These are phyloP conservation scores for Hydrotaea cyrtoneurina DNA, from an alignment of 2,888 invertebrate genomes.

Conservation along the genomic window DNA sequence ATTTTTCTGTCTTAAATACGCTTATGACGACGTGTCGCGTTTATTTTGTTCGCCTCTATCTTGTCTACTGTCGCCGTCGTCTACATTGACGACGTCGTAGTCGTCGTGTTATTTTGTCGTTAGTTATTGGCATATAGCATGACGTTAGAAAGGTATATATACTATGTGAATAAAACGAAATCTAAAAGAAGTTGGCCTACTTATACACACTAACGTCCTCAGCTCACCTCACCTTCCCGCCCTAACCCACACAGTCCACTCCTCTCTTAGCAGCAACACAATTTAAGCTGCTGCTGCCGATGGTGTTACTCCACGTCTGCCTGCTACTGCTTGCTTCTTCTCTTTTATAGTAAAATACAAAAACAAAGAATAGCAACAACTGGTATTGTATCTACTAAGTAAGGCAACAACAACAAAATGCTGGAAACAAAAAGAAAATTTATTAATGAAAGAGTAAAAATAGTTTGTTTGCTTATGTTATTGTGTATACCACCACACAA, in stretches of 20 bases:
- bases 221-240: neutral
- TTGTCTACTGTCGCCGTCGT: neutral
- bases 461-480: neutral
- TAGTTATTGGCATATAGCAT: slow-evolving; percentile 1
- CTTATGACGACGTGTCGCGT: slow-evolving; percentile 47
- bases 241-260: neutral
- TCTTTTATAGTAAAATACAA: neutral
- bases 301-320: too few relatives aligned
- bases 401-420: too few relatives aligned
- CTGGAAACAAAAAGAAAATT: neutral
- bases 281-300: neutral
- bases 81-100: neutral
- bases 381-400: neutral
- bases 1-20: neutral
- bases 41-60: neutral
- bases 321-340: too few relatives aligned
- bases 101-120: neutral
- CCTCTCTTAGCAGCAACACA: neutral
- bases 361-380: slow-evolving; percentile 24
- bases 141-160: slow-evolving; percentile 54
- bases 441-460: neutral
- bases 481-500: neutral
- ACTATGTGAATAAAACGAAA: slow-evolving; percentile 12
- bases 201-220: slow-evolving; percentile 40
- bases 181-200: slow-evolving; percentile 66